These are phyloP conservation scores for Loxodonta africana DNA, from an alignment of 2,113 vertebrate species.

Conservation along the genomic window DNA sequence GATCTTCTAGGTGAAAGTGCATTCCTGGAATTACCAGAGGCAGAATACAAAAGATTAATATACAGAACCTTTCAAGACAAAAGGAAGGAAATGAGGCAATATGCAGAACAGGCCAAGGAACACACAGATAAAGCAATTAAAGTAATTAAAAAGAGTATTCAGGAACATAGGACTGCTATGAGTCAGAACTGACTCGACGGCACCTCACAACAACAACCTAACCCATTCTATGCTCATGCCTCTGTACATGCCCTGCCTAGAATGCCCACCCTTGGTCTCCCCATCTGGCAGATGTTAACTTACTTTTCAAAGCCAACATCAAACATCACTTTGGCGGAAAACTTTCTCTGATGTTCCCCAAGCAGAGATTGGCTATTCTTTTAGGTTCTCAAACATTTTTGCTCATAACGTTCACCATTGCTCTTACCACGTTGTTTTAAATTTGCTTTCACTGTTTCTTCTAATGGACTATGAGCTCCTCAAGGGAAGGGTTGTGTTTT, in stretches of 20 bases:
- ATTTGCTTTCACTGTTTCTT: conserved; percentile 30
- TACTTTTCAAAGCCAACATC: not conserved
- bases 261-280: not conserved
- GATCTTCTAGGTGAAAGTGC: too few relatives aligned
- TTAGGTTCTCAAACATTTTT: not conserved
- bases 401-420: not conserved
- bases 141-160: too few relatives aligned
- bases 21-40: too few relatives aligned
- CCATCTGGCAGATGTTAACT: not conserved
- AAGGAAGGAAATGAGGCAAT: too few relatives aligned
- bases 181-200: too few relatives aligned
- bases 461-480: not conserved
- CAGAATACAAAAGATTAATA: too few relatives aligned
- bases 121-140: too few relatives aligned
- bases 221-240: not conserved
- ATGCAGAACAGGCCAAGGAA: too few relatives aligned
- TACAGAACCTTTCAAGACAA: too few relatives aligned
- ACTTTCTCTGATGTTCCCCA: not conserved
- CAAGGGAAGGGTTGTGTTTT: not conserved
- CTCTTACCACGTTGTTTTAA: not conserved
- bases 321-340: not conserved
- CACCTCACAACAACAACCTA: too few relatives aligned
- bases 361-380: not conserved
- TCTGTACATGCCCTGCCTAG: not conserved
- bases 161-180: too few relatives aligned